Evolutionary conservation across 2,797 vertebrate genomes (phyloP).

Genomic region (Acanthurus tractus): DNA sequence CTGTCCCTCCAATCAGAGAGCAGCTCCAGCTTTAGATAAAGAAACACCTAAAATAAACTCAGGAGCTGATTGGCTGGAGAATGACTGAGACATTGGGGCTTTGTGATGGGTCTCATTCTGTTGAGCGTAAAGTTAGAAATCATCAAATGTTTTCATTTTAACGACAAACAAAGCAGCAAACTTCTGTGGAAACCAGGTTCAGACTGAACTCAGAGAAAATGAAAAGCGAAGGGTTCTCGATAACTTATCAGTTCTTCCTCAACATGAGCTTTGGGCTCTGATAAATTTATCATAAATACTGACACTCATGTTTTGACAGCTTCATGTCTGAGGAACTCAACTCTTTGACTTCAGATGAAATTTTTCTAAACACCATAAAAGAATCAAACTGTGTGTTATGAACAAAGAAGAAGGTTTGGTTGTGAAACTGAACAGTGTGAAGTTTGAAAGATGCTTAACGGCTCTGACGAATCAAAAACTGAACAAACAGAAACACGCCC

Average conservation of each 20-base stretch:
- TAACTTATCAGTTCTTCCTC: no score
- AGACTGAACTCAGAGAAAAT: no score
- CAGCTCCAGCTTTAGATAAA: constrained; percentile 86
- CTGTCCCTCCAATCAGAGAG: constrained; percentile 81
- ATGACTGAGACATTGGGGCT: constrained; percentile 42
- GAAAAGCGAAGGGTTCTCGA: no score
- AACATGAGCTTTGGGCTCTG: no score
- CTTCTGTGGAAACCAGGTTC: no score
- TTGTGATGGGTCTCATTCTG: no score
- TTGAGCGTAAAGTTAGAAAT: not conserved
- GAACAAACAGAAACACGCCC: not conserved
- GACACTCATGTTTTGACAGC: not conserved
- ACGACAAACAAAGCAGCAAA: no score
- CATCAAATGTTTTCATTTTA: no score
- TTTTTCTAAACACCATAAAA: not conserved
- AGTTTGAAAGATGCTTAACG: no score
- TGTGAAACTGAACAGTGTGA: no score
- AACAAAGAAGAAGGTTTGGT: not conserved
- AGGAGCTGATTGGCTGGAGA: constrained; percentile 83
- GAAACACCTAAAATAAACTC: constrained; percentile 87
- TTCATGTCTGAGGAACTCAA: not conserved
- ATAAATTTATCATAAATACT: no score
- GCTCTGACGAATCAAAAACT: no score
- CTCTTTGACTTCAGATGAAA: not conserved
- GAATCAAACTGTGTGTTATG: not conserved